Evolutionary conservation across 2,888 invertebrate species (phyloP), one percentile per base, ranked within the genome.

Genomic region (Beris chalybata): DNA sequence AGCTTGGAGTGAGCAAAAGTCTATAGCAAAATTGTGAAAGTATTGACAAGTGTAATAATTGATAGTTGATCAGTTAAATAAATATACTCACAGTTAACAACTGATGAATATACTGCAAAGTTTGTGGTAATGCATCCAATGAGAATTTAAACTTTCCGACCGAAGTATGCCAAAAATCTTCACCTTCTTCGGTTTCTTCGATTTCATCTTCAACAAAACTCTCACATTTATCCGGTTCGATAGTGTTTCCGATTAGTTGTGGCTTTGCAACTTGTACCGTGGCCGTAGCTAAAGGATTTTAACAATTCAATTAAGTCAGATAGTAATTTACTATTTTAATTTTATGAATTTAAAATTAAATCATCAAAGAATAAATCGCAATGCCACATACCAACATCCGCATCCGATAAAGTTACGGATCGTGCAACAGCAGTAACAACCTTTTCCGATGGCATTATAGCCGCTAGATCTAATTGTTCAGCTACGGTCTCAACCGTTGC

Each of bases 401-500:
- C 89, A 76, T 95, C 95, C 0, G 95, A 92, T 66, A 95, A 82
- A 0, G 94, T 95, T 68, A 93, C 89, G 5, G 94, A 91, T 74
- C 92, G 87, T 7, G 95, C 94, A 38, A 92, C 90, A 32, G 92
- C 93, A 44, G 90, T 87, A 70, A 90, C 86, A 52, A 88, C 85
- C 74, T 85, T 85, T 75, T 88, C 92, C 1, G 89, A 84, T 57
- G 95, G 93, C 75, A 95, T 87, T 50, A 92, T 89, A 50, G 92
- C 90, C 50, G 93, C 92, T 77, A 95, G 86, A 79, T 96, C 96
- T 76, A 95, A 83, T 79, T 94, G 91, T 79, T 94, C 94, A 69
- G 92, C 91, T 71, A 95, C 93, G 45, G 94, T 95, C 84, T 95
- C 93, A 75, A 95, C 94, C n/a, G 94, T 94, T 30, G 95, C 95